Percentiles rank a stretch among this genome's conserved stretches.
Conservation (phyloP, 2,797 vertebrate genomes). For the Phoxinus dragarum region DNA sequence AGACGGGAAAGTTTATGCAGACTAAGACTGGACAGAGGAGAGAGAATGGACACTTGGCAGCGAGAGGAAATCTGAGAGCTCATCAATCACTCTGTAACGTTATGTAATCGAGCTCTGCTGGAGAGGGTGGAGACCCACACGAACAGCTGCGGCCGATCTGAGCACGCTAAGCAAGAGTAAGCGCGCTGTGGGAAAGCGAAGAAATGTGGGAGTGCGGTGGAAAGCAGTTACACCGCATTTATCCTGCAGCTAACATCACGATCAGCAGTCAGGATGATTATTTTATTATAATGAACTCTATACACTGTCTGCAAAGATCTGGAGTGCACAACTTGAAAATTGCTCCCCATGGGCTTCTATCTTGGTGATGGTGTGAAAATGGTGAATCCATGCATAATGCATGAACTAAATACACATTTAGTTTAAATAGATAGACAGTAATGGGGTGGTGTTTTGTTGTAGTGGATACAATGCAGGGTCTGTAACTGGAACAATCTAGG, state of each 20-base stretch:
- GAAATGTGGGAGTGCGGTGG: constrained; percentile 38
- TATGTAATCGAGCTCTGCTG: constrained; percentile 66
- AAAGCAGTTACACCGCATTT: constrained; percentile 34
- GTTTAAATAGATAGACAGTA: neutral
- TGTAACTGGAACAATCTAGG: neutral
- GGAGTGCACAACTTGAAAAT: neutral
- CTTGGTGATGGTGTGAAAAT: neutral
- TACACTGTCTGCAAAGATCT: constrained; percentile 5
- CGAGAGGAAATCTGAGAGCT: constrained; percentile 46
- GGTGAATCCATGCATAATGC: neutral
- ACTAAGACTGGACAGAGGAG: constrained; percentile 4
- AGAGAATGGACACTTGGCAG: constrained; percentile 47
- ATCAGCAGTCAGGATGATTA: constrained; percentile 1
- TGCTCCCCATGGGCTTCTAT: neutral
- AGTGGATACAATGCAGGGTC: neutral
- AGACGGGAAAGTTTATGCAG: neutral
- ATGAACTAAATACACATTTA: neutral
- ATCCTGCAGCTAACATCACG: constrained; percentile 30
- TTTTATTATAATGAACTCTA: constrained; percentile 21
- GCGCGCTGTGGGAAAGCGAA: constrained; percentile 15
- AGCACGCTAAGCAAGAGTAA: constrained; percentile 57
- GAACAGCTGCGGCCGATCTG: constrained; percentile 62
- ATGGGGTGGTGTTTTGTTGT: neutral
- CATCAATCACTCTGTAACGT: constrained; percentile 67
- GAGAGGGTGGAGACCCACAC: constrained; percentile 46